phyloP scores from a whole-genome alignment of 2,888 invertebrate species.

The Conomelus anceps region DNA sequence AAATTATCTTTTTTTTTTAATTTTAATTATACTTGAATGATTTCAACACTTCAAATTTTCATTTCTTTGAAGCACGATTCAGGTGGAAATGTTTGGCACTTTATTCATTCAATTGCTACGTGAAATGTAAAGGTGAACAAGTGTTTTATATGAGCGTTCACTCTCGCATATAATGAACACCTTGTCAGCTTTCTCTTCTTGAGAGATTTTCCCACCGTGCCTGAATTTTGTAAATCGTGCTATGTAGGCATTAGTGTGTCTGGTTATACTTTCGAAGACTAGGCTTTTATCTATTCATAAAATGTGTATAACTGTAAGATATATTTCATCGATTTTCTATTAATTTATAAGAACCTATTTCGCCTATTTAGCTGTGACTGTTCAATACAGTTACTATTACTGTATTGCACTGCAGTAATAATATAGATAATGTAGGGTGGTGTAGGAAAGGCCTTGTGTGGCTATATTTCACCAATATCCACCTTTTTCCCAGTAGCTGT shows the following conservation, averaged over 20 bases:
- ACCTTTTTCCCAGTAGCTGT: too few relatives aligned
- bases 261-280: neutral
- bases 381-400: too few relatives aligned
- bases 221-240: neutral
- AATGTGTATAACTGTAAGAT: too few relatives aligned
- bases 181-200: neutral
- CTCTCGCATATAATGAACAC: neutral
- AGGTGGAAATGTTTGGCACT: neutral
- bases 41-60: too few relatives aligned
- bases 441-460: too few relatives aligned
- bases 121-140: neutral
- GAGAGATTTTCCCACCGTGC: neutral
- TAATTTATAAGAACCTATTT: too few relatives aligned
- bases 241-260: neutral
- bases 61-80: neutral
- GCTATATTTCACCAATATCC: too few relatives aligned
- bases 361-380: too few relatives aligned
- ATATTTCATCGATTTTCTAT: too few relatives aligned
- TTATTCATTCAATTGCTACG: neutral
- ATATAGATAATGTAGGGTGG: too few relatives aligned
- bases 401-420: too few relatives aligned
- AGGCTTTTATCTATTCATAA: neutral
- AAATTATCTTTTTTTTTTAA: neutral
- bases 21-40: too few relatives aligned
- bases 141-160: neutral